phyloP scores from a whole-genome alignment of 2,113 vertebrate genomes.

The Casuarius casuarius region DNA sequence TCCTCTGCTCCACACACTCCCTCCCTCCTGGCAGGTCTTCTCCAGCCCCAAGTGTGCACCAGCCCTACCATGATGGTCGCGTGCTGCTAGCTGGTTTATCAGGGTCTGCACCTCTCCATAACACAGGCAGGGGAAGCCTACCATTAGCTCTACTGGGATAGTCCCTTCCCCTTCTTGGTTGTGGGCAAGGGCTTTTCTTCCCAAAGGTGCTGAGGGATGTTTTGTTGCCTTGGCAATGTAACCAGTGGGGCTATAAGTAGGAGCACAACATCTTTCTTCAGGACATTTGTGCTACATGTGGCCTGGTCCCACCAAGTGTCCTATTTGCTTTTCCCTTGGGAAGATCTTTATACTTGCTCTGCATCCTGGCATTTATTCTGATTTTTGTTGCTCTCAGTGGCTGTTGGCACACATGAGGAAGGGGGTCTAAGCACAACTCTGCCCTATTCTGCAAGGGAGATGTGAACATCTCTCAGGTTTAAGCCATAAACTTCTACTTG shows the following conservation, averaged over 20 bases:
- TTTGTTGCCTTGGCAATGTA: not conserved
- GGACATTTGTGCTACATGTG: not conserved
- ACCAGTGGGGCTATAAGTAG: not conserved
- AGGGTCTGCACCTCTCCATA: not conserved
- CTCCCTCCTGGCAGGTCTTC: not conserved
- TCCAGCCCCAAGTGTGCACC: not conserved
- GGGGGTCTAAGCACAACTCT: not conserved
- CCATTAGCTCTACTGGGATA: not conserved
- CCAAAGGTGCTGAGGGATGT: not conserved
- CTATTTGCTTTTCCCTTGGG: not conserved
- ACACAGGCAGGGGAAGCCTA: not conserved
- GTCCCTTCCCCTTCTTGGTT: not conserved
- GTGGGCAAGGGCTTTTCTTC: not conserved
- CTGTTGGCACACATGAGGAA: not conserved
- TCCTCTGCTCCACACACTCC: not conserved
- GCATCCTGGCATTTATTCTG: not conserved
- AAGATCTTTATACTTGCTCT: not conserved
- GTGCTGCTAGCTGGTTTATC: not conserved
- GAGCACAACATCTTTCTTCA: not conserved
- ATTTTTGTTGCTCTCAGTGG: not conserved
- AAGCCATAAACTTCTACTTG: conserved; percentile 65
- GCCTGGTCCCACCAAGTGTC: not conserved
- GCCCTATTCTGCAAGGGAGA: not conserved
- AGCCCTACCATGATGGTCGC: fast-evolving
- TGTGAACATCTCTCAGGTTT: conserved; percentile 4